Conservation (phyloP, 2,797 vertebrate species). For the Graptemys geographica region DNA sequence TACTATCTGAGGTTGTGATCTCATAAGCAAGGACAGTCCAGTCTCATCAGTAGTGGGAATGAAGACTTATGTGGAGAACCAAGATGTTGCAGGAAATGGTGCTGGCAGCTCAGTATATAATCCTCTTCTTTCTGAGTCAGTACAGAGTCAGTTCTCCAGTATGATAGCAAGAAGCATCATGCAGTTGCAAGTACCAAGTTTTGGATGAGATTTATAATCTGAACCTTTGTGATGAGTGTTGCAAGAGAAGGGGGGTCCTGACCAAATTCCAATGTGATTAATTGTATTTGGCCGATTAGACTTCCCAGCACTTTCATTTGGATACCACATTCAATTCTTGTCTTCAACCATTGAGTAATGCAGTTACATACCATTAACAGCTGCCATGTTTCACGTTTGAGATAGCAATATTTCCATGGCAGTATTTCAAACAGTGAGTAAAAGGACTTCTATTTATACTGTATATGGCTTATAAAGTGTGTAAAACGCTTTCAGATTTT, state of each 20-base stretch:
- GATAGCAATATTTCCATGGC: neutral
- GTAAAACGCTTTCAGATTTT: neutral
- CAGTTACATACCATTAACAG: neutral
- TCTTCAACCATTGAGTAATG: neutral
- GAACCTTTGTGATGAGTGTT: neutral
- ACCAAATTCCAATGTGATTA: neutral
- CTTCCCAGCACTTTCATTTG: neutral
- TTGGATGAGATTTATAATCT: neutral
- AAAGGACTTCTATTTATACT: neutral
- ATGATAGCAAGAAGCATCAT: neutral
- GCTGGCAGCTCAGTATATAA: neutral
- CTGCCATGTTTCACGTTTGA: neutral
- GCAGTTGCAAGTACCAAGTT: neutral
- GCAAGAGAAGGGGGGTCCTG: neutral
- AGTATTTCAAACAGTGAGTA: neutral
- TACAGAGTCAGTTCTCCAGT: neutral
- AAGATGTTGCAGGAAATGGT: neutral
- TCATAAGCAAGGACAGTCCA: neutral
- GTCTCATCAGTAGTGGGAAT: no score
- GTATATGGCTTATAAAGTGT: neutral
- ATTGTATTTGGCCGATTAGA: neutral
- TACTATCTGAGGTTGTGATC: neutral
- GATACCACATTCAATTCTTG: neutral
- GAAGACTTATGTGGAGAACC: neutral
- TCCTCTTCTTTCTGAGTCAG: neutral